These are phyloP conservation scores for Calameuta filiformis DNA, from an alignment of 2,888 invertebrate genomes.

Conservation along the genomic window DNA sequence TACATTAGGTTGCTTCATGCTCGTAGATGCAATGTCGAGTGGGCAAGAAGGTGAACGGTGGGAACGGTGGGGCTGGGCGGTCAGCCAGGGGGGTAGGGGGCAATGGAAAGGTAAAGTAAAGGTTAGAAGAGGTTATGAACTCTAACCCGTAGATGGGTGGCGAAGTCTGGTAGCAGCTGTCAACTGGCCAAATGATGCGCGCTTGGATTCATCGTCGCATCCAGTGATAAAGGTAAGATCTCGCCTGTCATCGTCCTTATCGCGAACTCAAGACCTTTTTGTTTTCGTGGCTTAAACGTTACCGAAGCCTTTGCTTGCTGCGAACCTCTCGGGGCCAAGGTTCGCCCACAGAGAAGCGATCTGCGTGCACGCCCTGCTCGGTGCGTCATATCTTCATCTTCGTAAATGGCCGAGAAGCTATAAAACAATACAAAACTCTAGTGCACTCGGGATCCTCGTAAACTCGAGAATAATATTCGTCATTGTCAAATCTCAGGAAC, in stretches of 20 bases:
- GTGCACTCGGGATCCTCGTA: too few relatives aligned
- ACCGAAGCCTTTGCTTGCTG: constrained; percentile 1
- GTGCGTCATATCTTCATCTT: constrained; percentile 11
- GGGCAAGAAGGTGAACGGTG: constrained; percentile 37
- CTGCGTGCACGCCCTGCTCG: constrained; percentile 27
- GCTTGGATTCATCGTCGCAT: constrained; percentile 35
- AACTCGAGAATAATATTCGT: too few relatives aligned
- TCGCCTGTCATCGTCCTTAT: neutral
- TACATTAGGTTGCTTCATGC: neutral
- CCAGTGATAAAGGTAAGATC: constrained; percentile 40
- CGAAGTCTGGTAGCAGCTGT: constrained; percentile 44
- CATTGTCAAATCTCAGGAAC: too few relatives aligned
- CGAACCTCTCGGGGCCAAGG: constrained; percentile 18
- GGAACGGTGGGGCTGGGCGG: constrained; percentile 40
- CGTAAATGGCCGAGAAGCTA: too few relatives aligned
- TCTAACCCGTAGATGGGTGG: constrained; percentile 48
- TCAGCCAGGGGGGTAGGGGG: constrained; percentile 37
- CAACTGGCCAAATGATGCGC: constrained; percentile 44
- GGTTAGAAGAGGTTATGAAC: constrained; percentile 60
- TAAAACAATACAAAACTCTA: too few relatives aligned
- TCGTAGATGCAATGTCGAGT: constrained; percentile 32
- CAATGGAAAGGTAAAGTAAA: constrained; percentile 50
- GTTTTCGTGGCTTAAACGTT: neutral
- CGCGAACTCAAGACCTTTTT: too few relatives aligned
- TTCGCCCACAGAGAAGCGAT: constrained; percentile 17